These are phyloP conservation scores for Zaprionus africanus DNA, from an alignment of 1,140 invertebrate genomes.

Conservation along the genomic window DNA sequence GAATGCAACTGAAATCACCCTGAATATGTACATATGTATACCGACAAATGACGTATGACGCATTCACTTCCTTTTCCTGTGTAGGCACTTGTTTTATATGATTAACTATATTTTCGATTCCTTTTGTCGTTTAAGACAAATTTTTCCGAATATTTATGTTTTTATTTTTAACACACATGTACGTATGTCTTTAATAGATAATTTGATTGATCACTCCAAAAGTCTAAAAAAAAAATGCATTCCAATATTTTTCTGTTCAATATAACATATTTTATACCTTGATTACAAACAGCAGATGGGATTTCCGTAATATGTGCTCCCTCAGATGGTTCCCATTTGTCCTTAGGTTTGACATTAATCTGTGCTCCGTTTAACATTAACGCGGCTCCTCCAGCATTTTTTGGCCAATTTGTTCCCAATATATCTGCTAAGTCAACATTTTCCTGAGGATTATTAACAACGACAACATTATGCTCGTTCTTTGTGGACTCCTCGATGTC, in stretches of 20 bases:
- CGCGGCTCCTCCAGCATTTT: conserved; percentile 64
- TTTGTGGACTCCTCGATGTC: conserved; percentile 76
- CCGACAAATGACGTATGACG: not conserved
- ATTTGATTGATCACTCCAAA: too few relatives aligned
- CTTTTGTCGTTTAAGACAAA: too few relatives aligned
- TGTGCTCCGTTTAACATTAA: conserved; percentile 52
- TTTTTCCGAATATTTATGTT: too few relatives aligned
- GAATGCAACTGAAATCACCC: not conserved
- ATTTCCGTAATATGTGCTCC: not conserved
- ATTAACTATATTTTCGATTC: too few relatives aligned
- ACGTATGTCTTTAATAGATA: too few relatives aligned
- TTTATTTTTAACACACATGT: too few relatives aligned
- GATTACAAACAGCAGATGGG: conserved; percentile 4
- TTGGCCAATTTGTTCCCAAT: conserved; percentile 80
- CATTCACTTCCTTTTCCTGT: too few relatives aligned
- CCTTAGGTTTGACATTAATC: conserved; percentile 19
- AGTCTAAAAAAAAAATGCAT: too few relatives aligned
- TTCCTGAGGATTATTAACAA: conserved; percentile 60
- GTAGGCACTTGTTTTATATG: too few relatives aligned
- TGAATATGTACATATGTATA: not conserved
- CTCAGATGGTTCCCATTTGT: not conserved
- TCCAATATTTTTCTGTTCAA: not conserved
- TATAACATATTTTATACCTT: not conserved
- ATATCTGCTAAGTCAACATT: conserved; percentile 83
- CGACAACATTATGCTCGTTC: conserved; percentile 81